Evolutionary conservation across 2,113 vertebrate species (phyloP), one percentile per base, ranked within the genome.

Genomic region (Salvelinus namaycush): DNA sequence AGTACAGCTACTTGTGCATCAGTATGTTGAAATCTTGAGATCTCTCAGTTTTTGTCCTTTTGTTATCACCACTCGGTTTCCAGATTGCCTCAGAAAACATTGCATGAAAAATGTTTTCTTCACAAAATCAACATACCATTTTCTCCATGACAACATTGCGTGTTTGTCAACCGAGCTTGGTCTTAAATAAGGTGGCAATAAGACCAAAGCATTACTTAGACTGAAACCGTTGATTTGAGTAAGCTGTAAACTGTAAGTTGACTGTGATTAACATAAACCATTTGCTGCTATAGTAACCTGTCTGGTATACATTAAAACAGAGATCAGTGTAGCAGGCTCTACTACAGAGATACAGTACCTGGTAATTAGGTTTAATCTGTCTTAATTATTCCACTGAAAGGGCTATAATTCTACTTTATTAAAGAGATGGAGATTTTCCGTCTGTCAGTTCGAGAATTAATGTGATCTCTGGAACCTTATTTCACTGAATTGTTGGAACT

Each of bases 221-320:
- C 72, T 29, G 68, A 79, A 90, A 88, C 86, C 90, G 81, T 86
- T 90, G 77, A 90, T 90, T 92, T 90, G 82, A 81, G 76, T 70
- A 71, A 86, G 88, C 81, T 81, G 86, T 90, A 89, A 90, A 90
- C 81, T 78, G 79, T 79, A 77, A 84, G 80, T 80, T 87, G 89
- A 89, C 88, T 84, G 84, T 87, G 86, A 89, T 91, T 88, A 90
- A 80, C 88, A 84, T 81, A 85, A 90, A 90, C 89, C 88, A 88
- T 81, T 79, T 80, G 89, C 79, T 91, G 85, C 90, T 68, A 92
- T 91, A 75, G 92, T 73, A 87, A 92, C 92, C 22, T 18, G 87
- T 86, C 51, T 75, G 74, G 79, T 81, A 86, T 79, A 80, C 65
- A 76, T 26, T 72, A 66, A 70, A 85, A 84, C 80, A 86, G 77